A percentile compares a stretch with the other conserved stretches of the same genome.
phyloP scores from a whole-genome alignment of 2,113 vertebrate species.

The Ciconia boyciana region DNA sequence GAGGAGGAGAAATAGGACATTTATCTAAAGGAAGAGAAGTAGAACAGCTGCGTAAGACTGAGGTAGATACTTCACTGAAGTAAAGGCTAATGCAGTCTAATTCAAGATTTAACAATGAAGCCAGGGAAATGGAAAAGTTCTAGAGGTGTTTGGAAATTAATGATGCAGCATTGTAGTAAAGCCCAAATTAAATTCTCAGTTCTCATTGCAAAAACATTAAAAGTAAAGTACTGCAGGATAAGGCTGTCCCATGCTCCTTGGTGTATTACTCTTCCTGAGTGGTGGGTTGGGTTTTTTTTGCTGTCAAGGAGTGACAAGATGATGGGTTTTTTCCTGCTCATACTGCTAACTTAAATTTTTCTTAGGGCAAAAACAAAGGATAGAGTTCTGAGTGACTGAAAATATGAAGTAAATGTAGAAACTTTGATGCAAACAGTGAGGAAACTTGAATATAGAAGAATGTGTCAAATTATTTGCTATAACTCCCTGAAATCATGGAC shows the following conservation, averaged over 20 bases:
- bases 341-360: background rate
- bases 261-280: background rate
- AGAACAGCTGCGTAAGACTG: background rate
- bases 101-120: background rate
- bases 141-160: slow-evolving; percentile 34
- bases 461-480: background rate
- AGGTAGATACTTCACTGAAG: background rate
- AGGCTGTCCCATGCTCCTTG: background rate
- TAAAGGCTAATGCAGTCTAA: background rate
- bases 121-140: background rate
- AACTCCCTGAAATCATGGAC: background rate
- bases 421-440: background rate
- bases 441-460: background rate
- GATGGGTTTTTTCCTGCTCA: background rate
- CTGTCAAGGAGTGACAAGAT: background rate
- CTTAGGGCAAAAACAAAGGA: background rate
- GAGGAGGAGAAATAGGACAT: background rate
- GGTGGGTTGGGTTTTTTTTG: fast-evolving
- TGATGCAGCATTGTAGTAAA: background rate
- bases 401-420: background rate
- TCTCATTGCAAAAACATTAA: background rate
- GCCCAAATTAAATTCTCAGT: background rate
- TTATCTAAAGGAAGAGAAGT: background rate
- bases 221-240: background rate
- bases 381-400: background rate